Percentiles rank a stretch among this genome's conserved stretches.
Conservation (phyloP, 2,113 vertebrate genomes). For the Sinocyclocheilus grahami region DNA sequence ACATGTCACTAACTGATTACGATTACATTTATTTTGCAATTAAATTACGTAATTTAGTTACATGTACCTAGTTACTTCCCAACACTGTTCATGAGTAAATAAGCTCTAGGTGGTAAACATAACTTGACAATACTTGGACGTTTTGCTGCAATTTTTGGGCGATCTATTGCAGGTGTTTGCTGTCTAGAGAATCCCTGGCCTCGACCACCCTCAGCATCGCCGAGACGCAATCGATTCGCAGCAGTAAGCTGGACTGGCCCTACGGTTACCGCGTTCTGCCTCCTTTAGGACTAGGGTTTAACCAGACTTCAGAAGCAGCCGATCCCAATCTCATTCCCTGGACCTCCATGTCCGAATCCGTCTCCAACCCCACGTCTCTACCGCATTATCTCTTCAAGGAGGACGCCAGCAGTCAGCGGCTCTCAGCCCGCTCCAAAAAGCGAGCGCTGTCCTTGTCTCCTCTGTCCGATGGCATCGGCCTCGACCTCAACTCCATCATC, state of each 20-base stretch:
- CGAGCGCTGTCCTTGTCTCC: slow-evolving; percentile 86
- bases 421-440: slow-evolving; percentile 81
- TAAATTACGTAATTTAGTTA: too few species aligned
- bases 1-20: too few species aligned
- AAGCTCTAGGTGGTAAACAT: too few species aligned
- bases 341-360: slow-evolving; percentile 75
- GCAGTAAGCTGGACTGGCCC: slow-evolving; percentile 84
- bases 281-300: slow-evolving; percentile 73
- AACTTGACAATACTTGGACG: too few species aligned
- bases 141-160: not conserved
- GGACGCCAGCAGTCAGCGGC: slow-evolving; percentile 77
- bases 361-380: slow-evolving; percentile 80
- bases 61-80: too few species aligned
- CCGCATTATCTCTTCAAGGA: slow-evolving; percentile 82
- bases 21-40: too few species aligned
- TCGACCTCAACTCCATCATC: slow-evolving; percentile 92
- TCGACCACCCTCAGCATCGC: slow-evolving; percentile 84
- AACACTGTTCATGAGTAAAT: too few species aligned
- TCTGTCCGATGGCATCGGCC: slow-evolving; percentile 87
- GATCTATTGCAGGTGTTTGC: slow-evolving; percentile 79
- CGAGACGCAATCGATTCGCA: slow-evolving; percentile 83
- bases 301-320: slow-evolving; percentile 75
- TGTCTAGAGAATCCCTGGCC: slow-evolving; percentile 83
- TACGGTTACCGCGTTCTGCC: slow-evolving; percentile 81
- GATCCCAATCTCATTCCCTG: slow-evolving; percentile 75